Evolutionary conservation across 2,797 vertebrate species (phyloP), one percentile per base, ranked within the genome.

Genomic region (Acanthis flammea): DNA sequence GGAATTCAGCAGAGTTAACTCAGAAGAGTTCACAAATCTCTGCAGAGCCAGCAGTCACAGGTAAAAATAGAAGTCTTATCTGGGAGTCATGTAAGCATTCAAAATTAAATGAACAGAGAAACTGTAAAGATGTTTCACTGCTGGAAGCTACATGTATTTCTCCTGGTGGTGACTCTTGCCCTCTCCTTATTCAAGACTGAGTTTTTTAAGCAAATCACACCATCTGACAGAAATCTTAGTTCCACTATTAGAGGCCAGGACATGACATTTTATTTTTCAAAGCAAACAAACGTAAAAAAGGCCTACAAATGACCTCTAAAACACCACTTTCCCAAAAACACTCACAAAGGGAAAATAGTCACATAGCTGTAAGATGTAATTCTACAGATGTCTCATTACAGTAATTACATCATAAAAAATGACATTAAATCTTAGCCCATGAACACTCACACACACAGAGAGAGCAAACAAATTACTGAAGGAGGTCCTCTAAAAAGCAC

Each of bases 61-160:
- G 55, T 50, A 76, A 92, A 94, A 95, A 89, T 24, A 73, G 68
- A 81, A 90, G 8, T 35, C 39, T 65, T 81, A 91, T n/a, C 89
- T 50, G 57, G 10, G 23, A 94, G 45, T 54, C 62, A 73, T 25
- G 5, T 18, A 76, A 86, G 51, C 19, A 44, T 48, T 71, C 74
- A 74, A 81, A 90, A 75, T 41, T 74, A 84, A 75, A 84, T 45
- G 24, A 84, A 71, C 44, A 50, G 61, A 93, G n/a, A 54, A 85
- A 87, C 48, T 44, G 35, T 44, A 86, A 79, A 57, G 25, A 37
- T 30, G 22, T 61, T 67, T 82, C 63, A 60, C 1, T 45, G 33
- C 48, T 80, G 24, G 27, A 85, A 73, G 31, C 41, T 16, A 66
- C 3, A 1, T 33, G 2, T 15, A 12, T 82, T 94, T 54, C 44